Percentiles rank a stretch among this genome's conserved stretches.
These are phyloP conservation scores for Rhabdornis inornatus DNA, from an alignment of 2,113 vertebrate species.

Conservation along the genomic window DNA sequence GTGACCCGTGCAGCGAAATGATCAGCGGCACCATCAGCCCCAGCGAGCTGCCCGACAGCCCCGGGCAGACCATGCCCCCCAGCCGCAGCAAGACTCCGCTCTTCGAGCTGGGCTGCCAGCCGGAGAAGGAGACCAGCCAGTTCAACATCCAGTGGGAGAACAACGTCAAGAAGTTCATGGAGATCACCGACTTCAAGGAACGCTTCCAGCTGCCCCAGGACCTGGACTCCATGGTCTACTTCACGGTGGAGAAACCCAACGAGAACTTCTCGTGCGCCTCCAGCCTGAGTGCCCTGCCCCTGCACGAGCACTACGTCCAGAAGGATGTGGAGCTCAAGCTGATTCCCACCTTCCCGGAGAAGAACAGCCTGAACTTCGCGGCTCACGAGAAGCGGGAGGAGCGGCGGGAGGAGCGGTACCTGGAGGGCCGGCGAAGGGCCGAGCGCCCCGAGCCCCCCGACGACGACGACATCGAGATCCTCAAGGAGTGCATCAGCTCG, in stretches of 20 bases:
- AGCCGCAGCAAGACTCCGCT: slow-evolving; percentile 96
- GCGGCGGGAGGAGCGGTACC: slow-evolving; percentile 67
- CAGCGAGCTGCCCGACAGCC: slow-evolving; percentile 95
- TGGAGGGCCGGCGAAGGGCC: slow-evolving; percentile 65
- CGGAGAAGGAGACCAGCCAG: slow-evolving; percentile 76
- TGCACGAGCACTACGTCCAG: slow-evolving; percentile 94
- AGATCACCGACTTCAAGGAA: slow-evolving; percentile 94
- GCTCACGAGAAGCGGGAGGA: slow-evolving; percentile 76
- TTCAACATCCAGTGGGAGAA: slow-evolving; percentile 92
- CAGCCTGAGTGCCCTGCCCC: slow-evolving; percentile 92
- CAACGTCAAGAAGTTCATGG: slow-evolving; percentile 91
- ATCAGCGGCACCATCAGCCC: slow-evolving; percentile 94
- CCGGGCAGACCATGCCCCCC: slow-evolving; percentile 96
- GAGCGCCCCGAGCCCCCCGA: slow-evolving; percentile 71
- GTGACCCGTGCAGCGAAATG: slow-evolving; percentile 96
- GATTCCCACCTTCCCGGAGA: slow-evolving; percentile 85
- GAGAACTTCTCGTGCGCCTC: slow-evolving; percentile 99
- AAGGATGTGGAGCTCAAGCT: slow-evolving; percentile 96
- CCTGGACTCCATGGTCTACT: slow-evolving; percentile 94
- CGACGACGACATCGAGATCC: slow-evolving; percentile 90
- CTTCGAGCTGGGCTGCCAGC: slow-evolving; percentile 74
- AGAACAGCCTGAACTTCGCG: slow-evolving; percentile 70
- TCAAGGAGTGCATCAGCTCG: slow-evolving; percentile 94
- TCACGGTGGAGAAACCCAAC: slow-evolving; percentile 94
- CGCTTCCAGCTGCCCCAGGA: slow-evolving; percentile 90